Percentiles rank a stretch among this genome's conserved stretches.
phyloP scores from a whole-genome alignment of 2,888 invertebrate species.

The Teleogryllus oceanicus region DNA sequence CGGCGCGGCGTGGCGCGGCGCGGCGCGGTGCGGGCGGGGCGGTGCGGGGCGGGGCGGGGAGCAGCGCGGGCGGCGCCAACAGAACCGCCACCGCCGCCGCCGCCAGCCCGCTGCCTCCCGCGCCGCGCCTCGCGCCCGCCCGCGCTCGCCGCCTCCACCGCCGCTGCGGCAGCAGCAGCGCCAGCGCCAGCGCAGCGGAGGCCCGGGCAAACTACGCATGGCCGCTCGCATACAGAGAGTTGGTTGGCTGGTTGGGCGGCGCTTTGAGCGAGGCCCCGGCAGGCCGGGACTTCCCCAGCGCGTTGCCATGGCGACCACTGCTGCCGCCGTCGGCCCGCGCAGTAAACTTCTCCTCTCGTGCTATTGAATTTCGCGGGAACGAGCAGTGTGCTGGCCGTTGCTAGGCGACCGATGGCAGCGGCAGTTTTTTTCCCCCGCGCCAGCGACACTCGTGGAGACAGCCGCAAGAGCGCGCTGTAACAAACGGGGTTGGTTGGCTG shows the following conservation, averaged over 20 bases:
- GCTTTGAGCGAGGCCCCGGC: neutral
- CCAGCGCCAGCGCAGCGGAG: conserved; percentile 21
- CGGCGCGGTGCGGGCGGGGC: neutral
- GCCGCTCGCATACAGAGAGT: neutral
- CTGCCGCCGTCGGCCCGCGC: conserved; percentile 25
- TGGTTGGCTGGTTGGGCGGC: conserved; percentile 22
- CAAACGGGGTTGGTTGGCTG: neutral
- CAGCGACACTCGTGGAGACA: conserved; percentile 26
- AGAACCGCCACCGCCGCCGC: conserved; percentile 18
- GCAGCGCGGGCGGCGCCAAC: neutral
- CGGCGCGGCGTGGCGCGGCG: neutral
- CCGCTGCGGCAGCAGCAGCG: conserved; percentile 12
- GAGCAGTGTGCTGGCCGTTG: conserved; percentile 34
- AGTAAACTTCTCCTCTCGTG: conserved; percentile 36
- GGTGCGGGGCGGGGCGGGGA: too few species aligned
- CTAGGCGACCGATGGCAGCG: conserved; percentile 31
- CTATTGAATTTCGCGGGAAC: conserved; percentile 38
- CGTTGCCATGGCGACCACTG: conserved; percentile 33
- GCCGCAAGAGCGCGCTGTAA: neutral
- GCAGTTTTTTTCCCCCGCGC: conserved; percentile 32
- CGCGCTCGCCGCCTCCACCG: neutral
- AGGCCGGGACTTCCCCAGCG: conserved; percentile 31
- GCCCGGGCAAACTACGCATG: conserved; percentile 12
- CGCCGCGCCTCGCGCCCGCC: neutral
- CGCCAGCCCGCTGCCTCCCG: neutral